phyloP scores from a whole-genome alignment of 2,113 vertebrate species.

The Calonectris borealis region DNA sequence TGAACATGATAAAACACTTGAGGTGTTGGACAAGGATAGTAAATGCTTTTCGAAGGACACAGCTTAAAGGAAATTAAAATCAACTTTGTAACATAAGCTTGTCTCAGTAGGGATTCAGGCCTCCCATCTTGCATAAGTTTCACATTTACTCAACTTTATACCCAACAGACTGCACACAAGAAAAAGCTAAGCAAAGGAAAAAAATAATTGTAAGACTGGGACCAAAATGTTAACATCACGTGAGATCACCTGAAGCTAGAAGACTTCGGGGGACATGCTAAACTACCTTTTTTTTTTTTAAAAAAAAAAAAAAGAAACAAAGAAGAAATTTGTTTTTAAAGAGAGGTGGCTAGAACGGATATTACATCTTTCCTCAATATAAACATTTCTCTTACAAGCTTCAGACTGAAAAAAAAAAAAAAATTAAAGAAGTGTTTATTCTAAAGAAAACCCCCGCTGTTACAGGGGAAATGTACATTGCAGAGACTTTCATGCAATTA shows the following conservation, averaged over 20 bases:
- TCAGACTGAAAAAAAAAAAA: neutral
- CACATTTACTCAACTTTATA: neutral
- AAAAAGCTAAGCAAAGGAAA: neutral
- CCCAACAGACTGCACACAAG: neutral
- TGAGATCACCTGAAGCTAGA: neutral
- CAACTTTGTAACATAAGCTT: slow-evolving; percentile 31
- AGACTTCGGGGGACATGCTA: neutral
- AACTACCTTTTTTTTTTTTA: neutral
- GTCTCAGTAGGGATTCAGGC: neutral
- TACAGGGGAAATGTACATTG: neutral
- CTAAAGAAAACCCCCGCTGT: neutral
- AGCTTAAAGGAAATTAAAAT: slow-evolving; percentile 53
- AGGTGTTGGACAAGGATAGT: neutral
- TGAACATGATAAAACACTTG: slow-evolving; percentile 17
- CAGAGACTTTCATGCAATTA: neutral
- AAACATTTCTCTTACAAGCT: neutral
- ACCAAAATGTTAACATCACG: neutral
- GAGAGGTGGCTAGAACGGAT: neutral
- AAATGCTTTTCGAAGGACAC: slow-evolving; percentile 13
- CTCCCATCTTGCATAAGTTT: neutral
- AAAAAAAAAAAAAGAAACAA: neutral
- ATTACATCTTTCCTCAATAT: neutral
- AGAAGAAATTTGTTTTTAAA: neutral
- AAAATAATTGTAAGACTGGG: neutral
- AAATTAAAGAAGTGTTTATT: neutral